These are phyloP conservation scores for Automeris io DNA, from an alignment of 2,888 invertebrate species.

Conservation along the genomic window DNA sequence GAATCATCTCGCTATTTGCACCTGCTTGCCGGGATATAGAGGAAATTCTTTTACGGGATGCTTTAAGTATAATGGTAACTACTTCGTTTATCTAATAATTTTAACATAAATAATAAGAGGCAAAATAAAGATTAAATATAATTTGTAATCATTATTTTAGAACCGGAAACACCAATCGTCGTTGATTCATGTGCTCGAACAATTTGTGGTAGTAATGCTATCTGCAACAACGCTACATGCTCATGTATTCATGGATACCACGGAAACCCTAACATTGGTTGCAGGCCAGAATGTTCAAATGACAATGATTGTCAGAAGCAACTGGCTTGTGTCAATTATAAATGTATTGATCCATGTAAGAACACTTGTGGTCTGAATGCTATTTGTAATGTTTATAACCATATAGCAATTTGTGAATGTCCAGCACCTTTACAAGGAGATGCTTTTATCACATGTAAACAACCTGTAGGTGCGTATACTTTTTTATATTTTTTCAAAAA, in stretches of 20 bases:
- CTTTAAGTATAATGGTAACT: constrained; percentile 45
- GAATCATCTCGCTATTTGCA: constrained; percentile 87
- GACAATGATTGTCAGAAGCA: constrained; percentile 85
- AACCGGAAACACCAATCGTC: constrained; percentile 42
- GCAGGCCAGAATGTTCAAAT: constrained; percentile 86
- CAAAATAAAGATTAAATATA: neutral
- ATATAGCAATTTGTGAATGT: constrained; percentile 87
- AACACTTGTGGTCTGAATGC: constrained; percentile 83
- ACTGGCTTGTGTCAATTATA: constrained; percentile 82
- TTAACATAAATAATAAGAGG: too few species aligned
- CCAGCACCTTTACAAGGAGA: constrained; percentile 84
- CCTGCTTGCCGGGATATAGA: constrained; percentile 80
- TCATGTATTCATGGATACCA: constrained; percentile 78
- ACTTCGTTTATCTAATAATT: too few species aligned
- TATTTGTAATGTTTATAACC: constrained; percentile 85
- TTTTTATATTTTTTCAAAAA: neutral
- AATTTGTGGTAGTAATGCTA: constrained; percentile 81
- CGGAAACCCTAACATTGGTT: constrained; percentile 82
- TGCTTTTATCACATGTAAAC: constrained; percentile 84
- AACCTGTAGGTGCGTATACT: constrained; percentile 55
- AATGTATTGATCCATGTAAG: constrained; percentile 85
- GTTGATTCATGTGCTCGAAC: constrained; percentile 78
- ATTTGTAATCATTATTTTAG: constrained; percentile 28
- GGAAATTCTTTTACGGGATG: constrained; percentile 84
- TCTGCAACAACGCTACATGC: constrained; percentile 78